These are phyloP conservation scores for Leptodactylus fallax DNA, from an alignment of 2,797 vertebrate species.

Conservation along the genomic window DNA sequence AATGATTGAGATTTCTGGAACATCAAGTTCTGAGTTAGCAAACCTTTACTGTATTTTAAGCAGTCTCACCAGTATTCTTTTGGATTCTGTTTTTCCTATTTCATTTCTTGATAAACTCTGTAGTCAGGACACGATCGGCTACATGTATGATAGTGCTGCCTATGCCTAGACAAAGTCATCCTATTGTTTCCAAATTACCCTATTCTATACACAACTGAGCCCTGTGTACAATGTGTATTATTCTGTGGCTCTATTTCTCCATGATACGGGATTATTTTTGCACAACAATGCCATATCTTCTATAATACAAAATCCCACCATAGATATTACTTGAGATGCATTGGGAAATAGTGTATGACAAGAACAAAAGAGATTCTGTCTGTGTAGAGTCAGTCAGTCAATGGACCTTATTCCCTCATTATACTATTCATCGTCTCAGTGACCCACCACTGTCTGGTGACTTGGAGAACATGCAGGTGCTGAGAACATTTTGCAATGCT, in stretches of 20 bases:
- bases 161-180: background rate
- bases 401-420: constrained; percentile 53
- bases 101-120: too few relatives aligned
- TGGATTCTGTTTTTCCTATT: too few relatives aligned
- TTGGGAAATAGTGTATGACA: constrained; percentile 6
- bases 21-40: too few relatives aligned
- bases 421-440: constrained; percentile 53
- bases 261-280: background rate
- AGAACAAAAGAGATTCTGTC: constrained; percentile 52
- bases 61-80: too few relatives aligned
- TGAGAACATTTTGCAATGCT: constrained; percentile 16
- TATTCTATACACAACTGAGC: background rate
- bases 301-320: background rate
- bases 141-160: background rate
- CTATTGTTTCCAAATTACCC: constrained; percentile 3
- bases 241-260: background rate
- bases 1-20: too few relatives aligned
- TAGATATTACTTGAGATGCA: constrained; percentile 13
- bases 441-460: constrained; percentile 10
- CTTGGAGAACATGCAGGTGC: constrained; percentile 51
- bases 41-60: too few relatives aligned
- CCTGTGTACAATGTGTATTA: background rate
- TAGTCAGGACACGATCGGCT: background rate
- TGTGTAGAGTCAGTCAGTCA: constrained; percentile 27
- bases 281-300: background rate